These are phyloP conservation scores for Caenorhabditis sinica DNA, from an alignment of 2,888 invertebrate species.

Conservation along the genomic window DNA sequence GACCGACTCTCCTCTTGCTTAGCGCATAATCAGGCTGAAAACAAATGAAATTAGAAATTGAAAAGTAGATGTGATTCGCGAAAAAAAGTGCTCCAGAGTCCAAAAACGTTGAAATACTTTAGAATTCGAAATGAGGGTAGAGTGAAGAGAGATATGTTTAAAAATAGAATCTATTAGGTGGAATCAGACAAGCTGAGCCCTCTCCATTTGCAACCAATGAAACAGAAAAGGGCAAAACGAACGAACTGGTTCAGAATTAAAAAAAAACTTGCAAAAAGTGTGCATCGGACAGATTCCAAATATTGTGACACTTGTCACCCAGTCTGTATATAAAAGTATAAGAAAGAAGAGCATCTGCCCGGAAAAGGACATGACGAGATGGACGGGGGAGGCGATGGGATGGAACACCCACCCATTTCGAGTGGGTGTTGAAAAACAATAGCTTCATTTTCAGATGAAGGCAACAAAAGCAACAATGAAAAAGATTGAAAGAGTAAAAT, in stretches of 20 bases:
- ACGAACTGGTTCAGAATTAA: constrained; percentile 32
- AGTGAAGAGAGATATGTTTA: too few relatives aligned
- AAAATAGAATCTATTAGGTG: not conserved
- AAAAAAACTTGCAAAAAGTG: constrained; percentile 34
- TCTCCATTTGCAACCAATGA: constrained; percentile 1
- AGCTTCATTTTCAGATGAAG: constrained; percentile 1
- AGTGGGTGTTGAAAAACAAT: constrained; percentile 64
- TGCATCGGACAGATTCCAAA: constrained; percentile 36
- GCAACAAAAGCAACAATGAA: constrained; percentile 8
- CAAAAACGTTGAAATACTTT: too few relatives aligned
- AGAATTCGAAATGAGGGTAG: not conserved
- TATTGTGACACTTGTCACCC: constrained; percentile 7
- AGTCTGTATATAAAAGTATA: constrained; percentile 18
- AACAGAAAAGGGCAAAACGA: constrained; percentile 11
- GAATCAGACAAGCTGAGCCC: too few relatives aligned
- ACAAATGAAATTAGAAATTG: not conserved
- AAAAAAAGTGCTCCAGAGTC: not conserved
- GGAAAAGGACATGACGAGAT: constrained; percentile 37
- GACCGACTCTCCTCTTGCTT: constrained; percentile 59
- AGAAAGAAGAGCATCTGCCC: constrained; percentile 18
- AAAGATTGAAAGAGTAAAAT: constrained; percentile 20
- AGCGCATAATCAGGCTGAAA: constrained; percentile 68
- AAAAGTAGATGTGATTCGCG: not conserved
- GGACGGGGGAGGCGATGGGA: constrained; percentile 19
- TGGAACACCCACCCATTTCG: constrained; percentile 50